Evolutionary conservation across 2,797 vertebrate species (phyloP).

Genomic region (Heliangelus exortis): DNA sequence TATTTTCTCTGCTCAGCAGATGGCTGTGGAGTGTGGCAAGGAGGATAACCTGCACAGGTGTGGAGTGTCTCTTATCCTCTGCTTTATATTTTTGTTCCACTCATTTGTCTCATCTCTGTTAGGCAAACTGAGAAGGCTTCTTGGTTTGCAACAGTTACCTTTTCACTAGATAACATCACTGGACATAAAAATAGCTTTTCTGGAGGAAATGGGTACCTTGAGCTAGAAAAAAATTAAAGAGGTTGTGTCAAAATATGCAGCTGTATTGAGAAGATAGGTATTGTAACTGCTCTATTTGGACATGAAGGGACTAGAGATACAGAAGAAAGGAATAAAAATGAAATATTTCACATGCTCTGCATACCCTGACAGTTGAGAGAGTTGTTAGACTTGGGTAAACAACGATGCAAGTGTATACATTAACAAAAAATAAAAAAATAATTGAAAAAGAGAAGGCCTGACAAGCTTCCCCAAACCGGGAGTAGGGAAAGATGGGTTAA

Average conservation of each 20-base stretch:
- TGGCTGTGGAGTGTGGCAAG: neutral
- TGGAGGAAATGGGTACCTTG: neutral
- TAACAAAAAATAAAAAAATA: neutral
- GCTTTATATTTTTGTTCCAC: neutral
- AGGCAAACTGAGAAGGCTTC: neutral
- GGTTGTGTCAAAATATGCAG: neutral
- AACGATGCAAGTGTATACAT: neutral
- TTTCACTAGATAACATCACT: neutral
- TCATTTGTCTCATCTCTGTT: neutral
- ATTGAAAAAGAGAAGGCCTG: neutral
- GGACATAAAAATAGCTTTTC: neutral
- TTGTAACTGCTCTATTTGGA: neutral
- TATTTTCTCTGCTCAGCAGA: neutral
- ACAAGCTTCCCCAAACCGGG: neutral
- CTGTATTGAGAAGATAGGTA: neutral
- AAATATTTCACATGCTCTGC: neutral
- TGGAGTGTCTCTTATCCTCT: neutral
- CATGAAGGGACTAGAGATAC: neutral
- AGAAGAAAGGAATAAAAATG: neutral
- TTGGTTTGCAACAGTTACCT: neutral
- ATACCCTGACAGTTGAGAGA: neutral
- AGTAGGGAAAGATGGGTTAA: neutral
- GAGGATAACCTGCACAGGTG: neutral
- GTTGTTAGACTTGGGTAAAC: neutral
- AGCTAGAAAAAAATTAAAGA: neutral